Evolutionary conservation across 2,797 vertebrate species (phyloP).

Genomic region (Onychomys arenicola): DNA sequence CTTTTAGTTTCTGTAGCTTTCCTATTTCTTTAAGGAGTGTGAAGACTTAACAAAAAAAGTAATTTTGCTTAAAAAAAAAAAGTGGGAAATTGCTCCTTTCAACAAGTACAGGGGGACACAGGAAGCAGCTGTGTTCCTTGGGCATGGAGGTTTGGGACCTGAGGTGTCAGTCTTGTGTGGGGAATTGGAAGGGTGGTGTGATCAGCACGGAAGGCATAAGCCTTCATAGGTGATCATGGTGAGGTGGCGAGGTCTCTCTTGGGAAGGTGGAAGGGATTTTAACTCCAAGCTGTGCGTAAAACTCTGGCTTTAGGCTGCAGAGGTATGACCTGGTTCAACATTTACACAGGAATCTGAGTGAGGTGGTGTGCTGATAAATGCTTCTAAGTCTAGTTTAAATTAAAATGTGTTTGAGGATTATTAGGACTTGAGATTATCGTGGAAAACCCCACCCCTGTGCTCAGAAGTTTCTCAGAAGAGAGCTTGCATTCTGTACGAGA

Average conservation of each 20-base stretch:
- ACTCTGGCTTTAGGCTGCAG: neutral
- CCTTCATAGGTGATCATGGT: fast-evolving
- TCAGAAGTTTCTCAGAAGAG: slow-evolving; percentile 27
- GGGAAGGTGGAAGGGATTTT: neutral
- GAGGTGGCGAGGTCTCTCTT: neutral
- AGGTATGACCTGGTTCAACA: neutral
- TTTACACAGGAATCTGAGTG: neutral
- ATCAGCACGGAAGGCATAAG: neutral
- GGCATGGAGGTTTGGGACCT: neutral
- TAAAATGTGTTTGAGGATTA: slow-evolving; percentile 14
- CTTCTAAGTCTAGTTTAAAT: slow-evolving; percentile 8
- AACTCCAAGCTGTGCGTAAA: neutral
- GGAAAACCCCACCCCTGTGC: neutral
- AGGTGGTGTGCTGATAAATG: neutral
- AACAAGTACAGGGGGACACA: neutral
- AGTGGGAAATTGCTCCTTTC: neutral
- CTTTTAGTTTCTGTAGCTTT: slow-evolving; percentile 57
- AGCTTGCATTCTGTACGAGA: neutral
- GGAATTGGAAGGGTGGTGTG: neutral
- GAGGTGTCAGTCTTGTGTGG: neutral
- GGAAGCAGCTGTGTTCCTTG: neutral
- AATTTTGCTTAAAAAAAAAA: neutral
- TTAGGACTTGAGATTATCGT: neutral
- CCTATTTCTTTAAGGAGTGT: slow-evolving; percentile 38
- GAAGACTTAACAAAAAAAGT: neutral